Percentiles rank a stretch among this genome's conserved stretches.
Evolutionary conservation across 2,888 invertebrate genomes (phyloP).

Genomic region (Erynnis tages): DNA sequence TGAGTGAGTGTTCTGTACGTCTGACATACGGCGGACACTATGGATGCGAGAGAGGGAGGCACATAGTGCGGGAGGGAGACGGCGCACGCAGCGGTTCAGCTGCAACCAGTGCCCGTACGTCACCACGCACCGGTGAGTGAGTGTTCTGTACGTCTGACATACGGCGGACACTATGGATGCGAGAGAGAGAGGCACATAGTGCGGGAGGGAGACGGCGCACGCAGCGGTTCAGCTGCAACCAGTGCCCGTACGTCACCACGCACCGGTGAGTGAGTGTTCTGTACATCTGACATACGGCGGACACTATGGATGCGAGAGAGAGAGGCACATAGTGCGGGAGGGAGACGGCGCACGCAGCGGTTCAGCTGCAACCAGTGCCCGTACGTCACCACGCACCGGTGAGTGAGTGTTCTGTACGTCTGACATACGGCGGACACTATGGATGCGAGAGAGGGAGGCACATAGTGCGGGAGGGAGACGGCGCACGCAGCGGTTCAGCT

Average conservation of each 20-base stretch:
- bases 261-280: constrained; percentile 43
- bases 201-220: too few species aligned
- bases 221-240: constrained; percentile 66
- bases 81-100: constrained; percentile 64
- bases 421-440: too few species aligned
- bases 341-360: constrained; percentile 65
- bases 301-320: too few species aligned
- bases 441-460: too few species aligned
- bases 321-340: too few species aligned
- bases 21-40: too few species aligned
- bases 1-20: constrained; percentile 16
- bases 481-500: constrained; percentile 67
- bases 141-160: background rate
- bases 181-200: too few species aligned
- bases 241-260: constrained; percentile 62
- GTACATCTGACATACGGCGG: too few species aligned
- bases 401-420: background rate
- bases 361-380: constrained; percentile 67
- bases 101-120: constrained; percentile 65
- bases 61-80: too few species aligned
- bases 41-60: too few species aligned
- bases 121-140: constrained; percentile 53
- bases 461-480: too few species aligned
- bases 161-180: too few species aligned
- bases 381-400: constrained; percentile 62